phyloP scores from a whole-genome alignment of 2,797 vertebrate genomes.

The Pseudopleuronectes americanus region DNA sequence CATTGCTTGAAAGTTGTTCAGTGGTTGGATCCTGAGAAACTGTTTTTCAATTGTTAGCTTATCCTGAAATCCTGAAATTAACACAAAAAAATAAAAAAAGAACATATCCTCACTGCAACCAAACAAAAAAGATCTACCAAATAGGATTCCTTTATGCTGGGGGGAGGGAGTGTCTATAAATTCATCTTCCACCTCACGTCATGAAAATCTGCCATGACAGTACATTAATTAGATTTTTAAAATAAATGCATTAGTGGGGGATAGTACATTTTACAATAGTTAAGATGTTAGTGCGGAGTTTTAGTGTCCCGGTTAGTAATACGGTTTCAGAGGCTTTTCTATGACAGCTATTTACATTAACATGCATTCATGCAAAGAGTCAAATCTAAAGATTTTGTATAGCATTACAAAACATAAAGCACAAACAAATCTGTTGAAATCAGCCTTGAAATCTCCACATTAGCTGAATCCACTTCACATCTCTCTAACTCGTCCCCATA shows the following conservation, averaged over 20 bases:
- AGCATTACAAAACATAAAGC: background rate
- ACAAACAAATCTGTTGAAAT: conserved; percentile 20
- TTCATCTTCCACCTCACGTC: background rate
- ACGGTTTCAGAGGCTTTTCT: background rate
- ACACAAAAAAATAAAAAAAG: background rate
- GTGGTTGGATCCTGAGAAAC: background rate
- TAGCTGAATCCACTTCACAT: background rate
- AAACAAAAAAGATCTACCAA: background rate
- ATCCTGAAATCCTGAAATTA: background rate
- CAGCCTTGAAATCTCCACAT: conserved; percentile 27
- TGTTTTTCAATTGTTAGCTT: background rate
- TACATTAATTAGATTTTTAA: background rate
- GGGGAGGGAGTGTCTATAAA: background rate
- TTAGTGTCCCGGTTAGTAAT: background rate
- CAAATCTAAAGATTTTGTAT: conserved; percentile 1
- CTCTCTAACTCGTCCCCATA: background rate
- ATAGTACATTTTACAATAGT: no score
- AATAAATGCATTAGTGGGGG: no score
- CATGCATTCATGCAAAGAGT: background rate
- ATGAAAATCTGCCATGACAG: background rate
- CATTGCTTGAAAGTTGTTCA: background rate
- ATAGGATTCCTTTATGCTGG: background rate
- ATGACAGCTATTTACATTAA: background rate
- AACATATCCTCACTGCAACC: background rate
- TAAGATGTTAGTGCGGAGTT: no score